Base-by-base conservation (phyloP, 1,140 invertebrate genomes). In the Conus ventricosus region DNA sequence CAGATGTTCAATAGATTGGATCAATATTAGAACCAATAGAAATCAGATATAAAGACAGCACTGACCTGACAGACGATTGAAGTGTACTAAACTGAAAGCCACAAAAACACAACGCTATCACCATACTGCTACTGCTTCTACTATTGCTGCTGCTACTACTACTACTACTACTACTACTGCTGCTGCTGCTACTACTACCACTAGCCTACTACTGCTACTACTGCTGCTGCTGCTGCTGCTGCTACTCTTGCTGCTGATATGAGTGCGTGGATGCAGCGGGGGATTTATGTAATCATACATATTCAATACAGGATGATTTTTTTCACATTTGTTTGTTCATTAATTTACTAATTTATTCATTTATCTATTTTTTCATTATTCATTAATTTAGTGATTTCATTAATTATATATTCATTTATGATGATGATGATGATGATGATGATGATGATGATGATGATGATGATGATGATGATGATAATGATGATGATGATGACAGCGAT, bases 381-480 rank as follows among this genome's bases (percentile, higher is more conserved):
- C 39, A 39, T 39, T 39, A 39, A 3, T 39, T 1, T 39, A 39
- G 0, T 39, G 39, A 39, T 39, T 39, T 39, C 39, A 39, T 39
- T 39, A 39, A 39, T 39, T 39, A 39, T 39, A 39, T 75, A 25
- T 20, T 75, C 1, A 75, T 39, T 39, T 39, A 39, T 39, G 39
- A 39, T 39, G 39, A 39, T 39, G 39, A 39, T 39, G 39, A 39
- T 75, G 71, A 75, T 75, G 71, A 75, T 75, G 84, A 85, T 85
- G 84, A 85, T 85, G 84, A 85, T 85, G 84, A 85, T 85, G 84
- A 85, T 85, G 84, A 85, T 85, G 84, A 85, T 85, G 84, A 85
- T 85, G 84, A 85, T 85, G 84, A 85, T 85, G 84, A 85, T 85
- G 84, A 85, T 85, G 84, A 85, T 85, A 57, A 85, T 85, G 84